Evolutionary conservation across 2,888 invertebrate genomes (phyloP).

Genomic region (Dolichopus griseipennis): DNA sequence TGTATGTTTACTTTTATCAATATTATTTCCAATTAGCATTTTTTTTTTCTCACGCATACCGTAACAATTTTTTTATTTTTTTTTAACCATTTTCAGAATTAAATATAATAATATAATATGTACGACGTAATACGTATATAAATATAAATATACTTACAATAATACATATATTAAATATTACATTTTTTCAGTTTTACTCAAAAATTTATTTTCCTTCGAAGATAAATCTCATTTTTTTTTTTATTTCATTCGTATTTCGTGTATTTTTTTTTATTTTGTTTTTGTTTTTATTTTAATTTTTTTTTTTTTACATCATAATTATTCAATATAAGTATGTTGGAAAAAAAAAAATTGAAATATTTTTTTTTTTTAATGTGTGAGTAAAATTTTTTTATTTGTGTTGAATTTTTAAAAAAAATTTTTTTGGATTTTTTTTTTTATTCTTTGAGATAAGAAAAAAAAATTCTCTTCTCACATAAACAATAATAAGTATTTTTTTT

Average conservation of each 20-base stretch:
- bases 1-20: background rate
- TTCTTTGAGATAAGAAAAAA: background rate
- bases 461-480: background rate
- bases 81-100: no score
- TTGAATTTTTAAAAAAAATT: background rate
- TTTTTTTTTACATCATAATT: background rate
- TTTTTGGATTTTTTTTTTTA: no score
- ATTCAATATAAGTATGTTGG: background rate
- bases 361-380: background rate
- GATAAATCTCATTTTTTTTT: background rate
- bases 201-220: background rate
- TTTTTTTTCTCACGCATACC: slow-evolving; percentile 6
- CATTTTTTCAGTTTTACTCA: background rate
- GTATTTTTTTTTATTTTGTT: no score
- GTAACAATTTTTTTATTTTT: background rate
- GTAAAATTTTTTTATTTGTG: slow-evolving; percentile 7
- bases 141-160: background rate
- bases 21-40: slow-evolving; percentile 6
- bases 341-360: background rate
- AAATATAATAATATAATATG: no score
- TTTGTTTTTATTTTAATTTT: no score
- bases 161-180: background rate
- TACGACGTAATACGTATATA: no score
- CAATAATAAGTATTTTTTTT: slow-evolving; percentile 5
- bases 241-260: background rate